These are phyloP conservation scores for Crioceris asparagi DNA, from an alignment of 2,888 invertebrate genomes.

Conservation along the genomic window DNA sequence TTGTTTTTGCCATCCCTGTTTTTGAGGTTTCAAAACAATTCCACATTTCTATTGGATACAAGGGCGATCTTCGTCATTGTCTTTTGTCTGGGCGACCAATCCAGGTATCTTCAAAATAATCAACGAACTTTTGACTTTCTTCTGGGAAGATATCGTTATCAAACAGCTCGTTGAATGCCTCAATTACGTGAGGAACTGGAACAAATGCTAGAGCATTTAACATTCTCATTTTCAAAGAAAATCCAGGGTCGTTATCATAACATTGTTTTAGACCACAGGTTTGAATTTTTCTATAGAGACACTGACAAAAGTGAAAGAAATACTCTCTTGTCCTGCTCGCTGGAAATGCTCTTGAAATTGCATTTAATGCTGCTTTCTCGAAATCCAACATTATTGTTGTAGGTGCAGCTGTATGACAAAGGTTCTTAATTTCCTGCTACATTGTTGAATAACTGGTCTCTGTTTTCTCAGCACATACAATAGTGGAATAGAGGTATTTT, in stretches of 20 bases:
- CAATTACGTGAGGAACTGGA: neutral
- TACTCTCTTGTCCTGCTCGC: neutral
- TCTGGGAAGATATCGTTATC: slow-evolving; percentile 1
- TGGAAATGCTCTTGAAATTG: neutral
- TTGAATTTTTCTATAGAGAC: neutral
- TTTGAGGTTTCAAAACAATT: neutral
- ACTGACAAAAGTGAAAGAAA: slow-evolving; percentile 1
- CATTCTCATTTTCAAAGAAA: neutral
- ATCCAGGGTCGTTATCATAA: neutral
- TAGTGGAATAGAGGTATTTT: no score
- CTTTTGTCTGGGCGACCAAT: neutral
- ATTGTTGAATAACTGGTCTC: no score
- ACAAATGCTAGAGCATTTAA: slow-evolving; percentile 1
- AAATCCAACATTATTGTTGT: no score
- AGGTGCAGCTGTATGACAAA: no score
- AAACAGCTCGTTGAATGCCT: neutral
- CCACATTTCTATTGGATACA: neutral
- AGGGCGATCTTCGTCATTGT: neutral
- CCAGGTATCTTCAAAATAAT: no score
- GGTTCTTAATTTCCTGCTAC: no score
- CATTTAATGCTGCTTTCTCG: no score
- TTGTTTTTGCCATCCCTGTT: neutral
- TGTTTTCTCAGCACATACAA: no score
- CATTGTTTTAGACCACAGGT: neutral
- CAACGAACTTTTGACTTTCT: neutral